Evolutionary conservation across 2,888 invertebrate species (phyloP).

Genomic region (Phortica okadai): DNA sequence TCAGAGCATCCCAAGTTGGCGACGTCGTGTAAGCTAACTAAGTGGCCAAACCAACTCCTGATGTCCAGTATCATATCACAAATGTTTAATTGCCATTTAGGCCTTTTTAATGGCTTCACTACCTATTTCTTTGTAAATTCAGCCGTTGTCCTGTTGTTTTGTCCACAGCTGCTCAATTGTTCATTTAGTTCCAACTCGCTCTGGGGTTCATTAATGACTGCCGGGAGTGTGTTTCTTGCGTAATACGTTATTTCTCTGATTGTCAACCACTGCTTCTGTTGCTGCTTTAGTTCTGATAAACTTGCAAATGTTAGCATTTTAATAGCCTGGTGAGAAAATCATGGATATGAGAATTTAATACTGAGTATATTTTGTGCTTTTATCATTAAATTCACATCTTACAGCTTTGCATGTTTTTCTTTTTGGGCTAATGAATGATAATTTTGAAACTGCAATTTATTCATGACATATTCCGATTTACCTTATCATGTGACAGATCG

Average conservation of each 20-base stretch:
- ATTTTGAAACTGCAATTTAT: too few relatives aligned
- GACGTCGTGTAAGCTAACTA: background rate
- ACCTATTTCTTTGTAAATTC: conserved; percentile 28
- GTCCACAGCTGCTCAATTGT: conserved; percentile 25
- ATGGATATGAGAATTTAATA: too few relatives aligned
- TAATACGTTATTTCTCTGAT: conserved; percentile 2
- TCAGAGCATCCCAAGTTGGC: background rate
- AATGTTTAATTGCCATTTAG: conserved; percentile 74
- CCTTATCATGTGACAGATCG: too few relatives aligned
- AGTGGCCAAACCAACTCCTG: background rate
- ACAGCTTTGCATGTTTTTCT: background rate
- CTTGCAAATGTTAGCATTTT: conserved; percentile 71
- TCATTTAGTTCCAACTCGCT: conserved; percentile 44
- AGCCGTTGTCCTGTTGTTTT: background rate
- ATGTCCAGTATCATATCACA: conserved; percentile 43
- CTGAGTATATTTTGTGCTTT: background rate
- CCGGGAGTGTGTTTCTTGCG: conserved; percentile 53
- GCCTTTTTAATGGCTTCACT: conserved; percentile 71
- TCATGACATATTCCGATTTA: too few relatives aligned
- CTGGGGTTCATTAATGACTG: conserved; percentile 66
- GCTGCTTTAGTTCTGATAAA: conserved; percentile 56
- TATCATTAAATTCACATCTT: conserved; percentile 12
- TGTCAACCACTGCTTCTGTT: background rate
- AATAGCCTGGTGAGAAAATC: conserved; percentile 48
- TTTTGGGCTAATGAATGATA: background rate